phyloP scores from a whole-genome alignment of 2,797 vertebrate species.

The Myoxocephalus aenaeus region DNA sequence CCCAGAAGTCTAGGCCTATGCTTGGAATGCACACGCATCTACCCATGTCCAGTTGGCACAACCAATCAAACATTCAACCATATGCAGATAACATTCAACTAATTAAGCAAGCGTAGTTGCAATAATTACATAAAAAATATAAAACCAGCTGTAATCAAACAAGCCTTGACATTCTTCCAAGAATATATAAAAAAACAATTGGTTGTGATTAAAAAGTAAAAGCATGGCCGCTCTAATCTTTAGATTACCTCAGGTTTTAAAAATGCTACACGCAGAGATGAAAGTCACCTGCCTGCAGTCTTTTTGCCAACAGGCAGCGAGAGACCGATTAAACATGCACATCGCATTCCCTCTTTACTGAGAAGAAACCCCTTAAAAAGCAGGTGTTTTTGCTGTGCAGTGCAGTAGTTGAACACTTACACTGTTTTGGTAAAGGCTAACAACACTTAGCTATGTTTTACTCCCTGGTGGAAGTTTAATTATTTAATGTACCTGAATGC shows the following conservation, averaged over 20 bases:
- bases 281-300: conserved; percentile 27
- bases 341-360: neutral
- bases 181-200: conserved; percentile 35
- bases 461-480: neutral
- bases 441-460: neutral
- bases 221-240: conserved; percentile 50
- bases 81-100: neutral
- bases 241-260: conserved; percentile 43
- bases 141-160: conserved; percentile 11
- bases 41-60: neutral
- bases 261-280: conserved; percentile 15
- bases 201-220: conserved; percentile 54
- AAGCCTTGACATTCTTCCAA: conserved; percentile 17
- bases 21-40: conserved; percentile 1
- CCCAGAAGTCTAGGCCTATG: neutral
- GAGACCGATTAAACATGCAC: conserved; percentile 6
- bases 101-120: neutral
- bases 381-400: neutral
- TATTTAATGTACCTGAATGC: neutral
- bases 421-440: neutral
- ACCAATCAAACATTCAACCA: neutral
- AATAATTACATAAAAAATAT: neutral
- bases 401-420: neutral
- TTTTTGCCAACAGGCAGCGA: conserved; percentile 16
- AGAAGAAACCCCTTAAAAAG: neutral